phyloP scores from a whole-genome alignment of 2,888 invertebrate genomes.

The Epirrhoe alternata region DNA sequence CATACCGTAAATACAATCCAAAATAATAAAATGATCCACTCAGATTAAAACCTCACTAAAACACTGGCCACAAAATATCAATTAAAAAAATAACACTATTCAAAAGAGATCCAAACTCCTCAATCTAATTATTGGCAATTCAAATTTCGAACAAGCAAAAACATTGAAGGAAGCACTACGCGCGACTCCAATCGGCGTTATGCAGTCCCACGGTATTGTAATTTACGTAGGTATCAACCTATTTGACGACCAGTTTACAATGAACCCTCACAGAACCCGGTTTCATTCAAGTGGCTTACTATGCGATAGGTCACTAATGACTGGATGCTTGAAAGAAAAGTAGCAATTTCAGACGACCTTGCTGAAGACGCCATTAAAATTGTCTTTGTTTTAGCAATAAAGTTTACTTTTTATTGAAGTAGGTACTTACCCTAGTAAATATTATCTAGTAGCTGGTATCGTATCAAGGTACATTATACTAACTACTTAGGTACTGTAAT shows the following conservation, averaged over 20 bases:
- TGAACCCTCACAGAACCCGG: constrained; percentile 46
- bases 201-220: constrained; percentile 63
- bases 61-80: constrained; percentile 40
- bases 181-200: constrained; percentile 69
- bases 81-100: constrained; percentile 36
- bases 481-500: no score
- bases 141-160: constrained; percentile 45
- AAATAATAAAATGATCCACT: constrained; percentile 23
- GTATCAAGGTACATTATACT: no score
- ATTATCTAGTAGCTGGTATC: no score
- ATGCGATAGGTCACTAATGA: constrained; percentile 26
- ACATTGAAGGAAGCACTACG: constrained; percentile 53
- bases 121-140: constrained; percentile 36
- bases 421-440: neutral
- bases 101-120: neutral
- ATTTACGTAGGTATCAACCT: constrained; percentile 57
- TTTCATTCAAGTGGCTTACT: constrained; percentile 28
- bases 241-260: constrained; percentile 53
- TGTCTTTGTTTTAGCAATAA: constrained; percentile 2
- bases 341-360: constrained; percentile 48
- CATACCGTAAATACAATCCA: constrained; percentile 36
- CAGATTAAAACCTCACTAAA: constrained; percentile 13
- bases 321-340: constrained; percentile 40
- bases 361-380: constrained; percentile 33
- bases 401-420: neutral